Evolutionary conservation across 2,113 vertebrate genomes (phyloP).

Genomic region (Trogon surrucura): DNA sequence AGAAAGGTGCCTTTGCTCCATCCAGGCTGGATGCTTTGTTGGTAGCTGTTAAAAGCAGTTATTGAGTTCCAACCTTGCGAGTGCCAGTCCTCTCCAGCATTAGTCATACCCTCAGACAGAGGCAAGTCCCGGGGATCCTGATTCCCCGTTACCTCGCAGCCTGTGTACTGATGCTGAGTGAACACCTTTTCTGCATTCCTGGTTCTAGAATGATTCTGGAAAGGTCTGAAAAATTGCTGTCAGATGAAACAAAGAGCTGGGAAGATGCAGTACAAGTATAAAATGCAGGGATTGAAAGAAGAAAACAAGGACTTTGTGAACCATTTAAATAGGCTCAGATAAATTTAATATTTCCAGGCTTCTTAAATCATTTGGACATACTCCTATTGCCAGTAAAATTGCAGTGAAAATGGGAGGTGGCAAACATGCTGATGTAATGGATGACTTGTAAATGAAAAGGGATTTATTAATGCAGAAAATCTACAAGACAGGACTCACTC

Average conservation of each 20-base stretch:
- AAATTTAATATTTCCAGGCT: not conserved
- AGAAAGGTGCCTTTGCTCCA: not conserved
- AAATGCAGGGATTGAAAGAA: not conserved
- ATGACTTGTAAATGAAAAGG: conserved; percentile 41
- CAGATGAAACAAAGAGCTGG: not conserved
- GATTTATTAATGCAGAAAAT: conserved; percentile 52
- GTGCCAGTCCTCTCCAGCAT: not conserved
- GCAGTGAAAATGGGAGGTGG: not conserved
- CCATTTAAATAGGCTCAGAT: not conserved
- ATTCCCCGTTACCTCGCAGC: not conserved
- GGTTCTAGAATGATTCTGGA: not conserved
- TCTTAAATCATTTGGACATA: not conserved
- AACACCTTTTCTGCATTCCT: not conserved
- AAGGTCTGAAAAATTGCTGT: not conserved
- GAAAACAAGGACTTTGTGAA: not conserved
- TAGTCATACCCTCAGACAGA: not conserved
- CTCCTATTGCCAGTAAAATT: not conserved
- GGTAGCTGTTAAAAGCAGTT: not conserved
- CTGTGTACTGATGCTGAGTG: not conserved
- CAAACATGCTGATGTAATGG: conserved; percentile 31
- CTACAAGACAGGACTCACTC: not conserved
- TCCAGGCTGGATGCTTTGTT: not conserved
- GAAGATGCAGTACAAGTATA: not conserved
- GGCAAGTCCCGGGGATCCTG: not conserved
- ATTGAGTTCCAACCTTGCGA: not conserved